Conservation (phyloP, 2,888 invertebrate genomes). For the Lissocephala sabroskyi region DNA sequence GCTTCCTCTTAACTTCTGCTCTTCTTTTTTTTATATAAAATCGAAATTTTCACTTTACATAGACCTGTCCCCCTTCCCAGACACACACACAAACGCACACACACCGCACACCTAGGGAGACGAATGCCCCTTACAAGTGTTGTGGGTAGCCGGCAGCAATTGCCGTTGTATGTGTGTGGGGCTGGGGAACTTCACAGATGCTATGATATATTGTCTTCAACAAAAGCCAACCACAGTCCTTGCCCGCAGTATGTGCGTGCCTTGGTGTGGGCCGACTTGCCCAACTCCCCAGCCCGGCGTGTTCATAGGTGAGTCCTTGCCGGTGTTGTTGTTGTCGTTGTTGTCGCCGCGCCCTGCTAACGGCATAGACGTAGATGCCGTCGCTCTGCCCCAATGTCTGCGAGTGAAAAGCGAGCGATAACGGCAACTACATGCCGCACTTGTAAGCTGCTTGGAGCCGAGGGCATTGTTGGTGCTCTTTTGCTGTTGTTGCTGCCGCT, state of each 20-base stretch:
- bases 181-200: constrained; percentile 31
- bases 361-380: constrained; percentile 10
- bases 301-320: constrained; percentile 12
- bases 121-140: constrained; percentile 36
- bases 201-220: constrained; percentile 64
- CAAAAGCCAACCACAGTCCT: constrained; percentile 56
- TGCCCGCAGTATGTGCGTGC: constrained; percentile 10
- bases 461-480: constrained; percentile 13
- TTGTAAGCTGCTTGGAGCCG: constrained; percentile 57
- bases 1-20: too few species aligned
- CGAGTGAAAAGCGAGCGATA: constrained; percentile 61
- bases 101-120: constrained; percentile 1
- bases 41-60: constrained; percentile 63
- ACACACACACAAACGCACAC: neutral
- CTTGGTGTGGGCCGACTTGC: constrained; percentile 6
- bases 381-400: constrained; percentile 22
- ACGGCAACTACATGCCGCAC: constrained; percentile 63
- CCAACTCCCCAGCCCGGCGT: too few species aligned
- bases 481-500: constrained; percentile 34
- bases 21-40: constrained; percentile 48
- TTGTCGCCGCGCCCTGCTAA: neutral
- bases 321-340: neutral
- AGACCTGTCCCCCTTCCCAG: constrained; percentile 29
- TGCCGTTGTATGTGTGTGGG: neutral
- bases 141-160: constrained; percentile 41